Evolutionary conservation across 2,888 invertebrate genomes (phyloP).

Genomic region (Caenorhabditis sp.): DNA sequence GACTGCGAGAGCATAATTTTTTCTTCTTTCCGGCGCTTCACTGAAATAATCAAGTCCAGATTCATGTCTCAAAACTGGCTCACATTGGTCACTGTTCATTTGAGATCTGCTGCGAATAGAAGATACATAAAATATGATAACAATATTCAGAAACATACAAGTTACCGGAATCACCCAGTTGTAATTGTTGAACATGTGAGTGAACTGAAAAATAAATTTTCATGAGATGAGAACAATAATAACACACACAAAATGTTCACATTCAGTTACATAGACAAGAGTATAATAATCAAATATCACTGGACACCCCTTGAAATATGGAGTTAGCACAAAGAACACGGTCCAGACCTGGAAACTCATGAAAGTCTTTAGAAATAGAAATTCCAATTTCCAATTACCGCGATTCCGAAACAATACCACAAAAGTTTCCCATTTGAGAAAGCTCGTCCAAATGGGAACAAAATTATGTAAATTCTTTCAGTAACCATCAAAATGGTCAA

Average conservation of each 20-base stretch:
- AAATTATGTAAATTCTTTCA: conserved; percentile 23
- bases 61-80: no score
- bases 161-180: conserved; percentile 11
- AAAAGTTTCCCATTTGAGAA: conserved; percentile 21
- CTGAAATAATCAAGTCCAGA: no score
- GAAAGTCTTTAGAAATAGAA: no score
- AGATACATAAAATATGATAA: conserved; percentile 12
- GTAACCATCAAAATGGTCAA: conserved; percentile 26
- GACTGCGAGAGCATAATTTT: conserved; percentile 33
- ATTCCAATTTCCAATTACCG: neutral
- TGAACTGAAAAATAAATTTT: conserved; percentile 26
- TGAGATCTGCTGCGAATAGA: no score
- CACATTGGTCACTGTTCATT: neutral
- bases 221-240: neutral
- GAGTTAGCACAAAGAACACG: neutral
- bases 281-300: conserved; percentile 23
- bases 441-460: conserved; percentile 2
- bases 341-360: conserved; percentile 19
- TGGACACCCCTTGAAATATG: conserved; percentile 15
- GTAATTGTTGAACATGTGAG: conserved; percentile 18
- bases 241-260: conserved; percentile 4
- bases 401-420: conserved; percentile 19
- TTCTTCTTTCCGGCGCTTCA: conserved; percentile 8
- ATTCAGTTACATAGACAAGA: neutral
- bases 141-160: conserved; percentile 36